Evolutionary conservation across 2,888 invertebrate species (phyloP).

Genomic region (Aethes cnicana): DNA sequence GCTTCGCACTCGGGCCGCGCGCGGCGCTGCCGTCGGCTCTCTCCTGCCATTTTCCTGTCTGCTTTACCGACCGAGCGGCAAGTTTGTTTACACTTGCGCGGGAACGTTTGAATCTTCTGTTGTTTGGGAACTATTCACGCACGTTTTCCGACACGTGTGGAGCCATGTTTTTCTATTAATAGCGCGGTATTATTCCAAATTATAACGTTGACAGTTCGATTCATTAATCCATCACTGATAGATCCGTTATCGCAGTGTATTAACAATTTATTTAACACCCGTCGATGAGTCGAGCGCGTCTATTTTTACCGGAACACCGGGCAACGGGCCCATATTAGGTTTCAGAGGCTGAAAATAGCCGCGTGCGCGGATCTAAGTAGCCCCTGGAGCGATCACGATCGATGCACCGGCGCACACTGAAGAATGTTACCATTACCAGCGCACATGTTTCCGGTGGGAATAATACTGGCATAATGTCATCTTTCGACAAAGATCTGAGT

Average conservation of each 20-base stretch:
- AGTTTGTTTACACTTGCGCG: conserved; percentile 49
- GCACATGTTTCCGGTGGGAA: conserved; percentile 12
- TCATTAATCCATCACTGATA: conserved; percentile 3
- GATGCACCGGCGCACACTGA: conserved; percentile 16
- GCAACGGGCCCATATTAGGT: conserved; percentile 79
- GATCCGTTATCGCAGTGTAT: background rate
- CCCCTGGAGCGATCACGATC: conserved; percentile 48
- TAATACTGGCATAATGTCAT: conserved; percentile 14
- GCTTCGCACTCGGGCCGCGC: conserved; percentile 40
- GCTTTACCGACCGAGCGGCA: conserved; percentile 62
- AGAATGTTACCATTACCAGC: background rate
- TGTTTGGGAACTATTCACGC: background rate
- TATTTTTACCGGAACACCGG: conserved; percentile 73
- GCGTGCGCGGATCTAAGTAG: conserved; percentile 43
- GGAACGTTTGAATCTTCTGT: conserved; percentile 46
- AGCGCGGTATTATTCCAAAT: background rate
- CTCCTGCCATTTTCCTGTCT: conserved; percentile 60
- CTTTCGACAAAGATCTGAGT: conserved; percentile 4
- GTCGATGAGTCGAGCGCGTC: conserved; percentile 53
- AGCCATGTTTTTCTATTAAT: background rate
- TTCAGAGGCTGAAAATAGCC: conserved; percentile 70
- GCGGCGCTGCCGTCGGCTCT: conserved; percentile 67
- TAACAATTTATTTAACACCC: conserved; percentile 14
- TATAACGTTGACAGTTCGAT: background rate
- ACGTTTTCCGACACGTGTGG: background rate